Evolutionary conservation across 2,113 vertebrate genomes (phyloP), one percentile per base, ranked within the genome.

Genomic region (Cynoglossus semilaevis): DNA sequence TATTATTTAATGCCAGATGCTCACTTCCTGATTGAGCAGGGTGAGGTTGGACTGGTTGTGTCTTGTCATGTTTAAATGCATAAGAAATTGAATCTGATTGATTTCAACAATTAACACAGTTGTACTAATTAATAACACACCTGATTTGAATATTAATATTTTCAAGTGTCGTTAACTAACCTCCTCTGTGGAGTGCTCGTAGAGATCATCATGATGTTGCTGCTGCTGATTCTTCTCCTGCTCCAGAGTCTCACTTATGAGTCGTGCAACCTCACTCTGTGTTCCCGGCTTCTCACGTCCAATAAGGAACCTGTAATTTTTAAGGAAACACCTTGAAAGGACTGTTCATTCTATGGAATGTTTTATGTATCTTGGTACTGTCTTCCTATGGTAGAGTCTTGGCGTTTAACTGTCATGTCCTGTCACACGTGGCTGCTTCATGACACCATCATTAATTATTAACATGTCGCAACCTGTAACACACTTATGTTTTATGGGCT

Each of bases 231-330:
- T 92, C 64, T 91, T 91, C 77, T 96, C 95, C 70, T 95, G 94
- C 80, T 96, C 95, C 11, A 96, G 85, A 2, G 95, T 96, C 86
- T 96, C 94, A 8, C 92, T 96, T 67, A 96, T 96, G 58, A 96
- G 93, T 12, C 95, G 93, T 1, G 95, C 94, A 45, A 96, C 94
- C 83, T 96, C 94, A 48, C 95, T 96, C 70, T 94, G 93, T 12
- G 91, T 89, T 45, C 95, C 95, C 0, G 95, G 94, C 83, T 93
- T 94, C 80, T 96, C 95, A 62, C 95, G 93, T 48, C 95, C 95
- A 88, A 96, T 95, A 68, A 93, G 87, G 85, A 96, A 95, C 52
- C 94, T 96, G 77, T 16, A 35, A 50, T 65, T 46, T 40, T 36
- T 15, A 29, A 29, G 22, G 22, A 2, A 29, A 29, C 22, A 29